Percentiles rank a stretch among this genome's conserved stretches.
Conservation (phyloP, 2,888 invertebrate genomes). For the Eristalis tenax region DNA sequence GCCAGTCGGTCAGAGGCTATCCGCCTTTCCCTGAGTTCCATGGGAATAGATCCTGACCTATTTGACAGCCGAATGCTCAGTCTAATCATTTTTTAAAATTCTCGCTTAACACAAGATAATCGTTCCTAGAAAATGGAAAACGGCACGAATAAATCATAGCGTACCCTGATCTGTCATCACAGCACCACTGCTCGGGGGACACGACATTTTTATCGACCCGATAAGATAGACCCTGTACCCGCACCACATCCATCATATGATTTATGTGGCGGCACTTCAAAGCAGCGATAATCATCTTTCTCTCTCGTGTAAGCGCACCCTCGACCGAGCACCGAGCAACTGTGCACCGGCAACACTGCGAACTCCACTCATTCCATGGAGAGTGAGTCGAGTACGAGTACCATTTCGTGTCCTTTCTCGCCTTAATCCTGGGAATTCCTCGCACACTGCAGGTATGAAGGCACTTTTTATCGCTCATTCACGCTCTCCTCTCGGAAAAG, state of each 20-base stretch:
- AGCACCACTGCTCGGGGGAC: background rate
- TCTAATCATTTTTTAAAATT: background rate
- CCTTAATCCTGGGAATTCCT: constrained; percentile 62
- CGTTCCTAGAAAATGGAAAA: background rate
- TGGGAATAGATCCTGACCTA: background rate
- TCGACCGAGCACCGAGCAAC: background rate
- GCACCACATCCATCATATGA: background rate
- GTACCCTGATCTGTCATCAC: background rate
- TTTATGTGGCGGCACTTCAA: background rate
- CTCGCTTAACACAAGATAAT: background rate
- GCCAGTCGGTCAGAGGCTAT: background rate
- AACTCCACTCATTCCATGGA: background rate
- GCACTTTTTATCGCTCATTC: constrained; percentile 9
- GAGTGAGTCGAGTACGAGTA: too few relatives aligned
- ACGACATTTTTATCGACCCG: background rate
- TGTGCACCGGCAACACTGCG: background rate
- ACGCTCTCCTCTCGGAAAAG: background rate
- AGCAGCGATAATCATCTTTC: background rate
- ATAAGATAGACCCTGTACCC: background rate
- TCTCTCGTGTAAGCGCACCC: background rate
- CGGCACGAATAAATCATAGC: background rate
- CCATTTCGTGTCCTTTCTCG: constrained; percentile 27
- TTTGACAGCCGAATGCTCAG: background rate
- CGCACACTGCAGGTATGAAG: constrained; percentile 52
- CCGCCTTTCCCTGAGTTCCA: background rate